Percentiles rank a stretch among this genome's conserved stretches.
Conservation (phyloP, 2,797 vertebrate species). For the Artibeus lituratus region DNA sequence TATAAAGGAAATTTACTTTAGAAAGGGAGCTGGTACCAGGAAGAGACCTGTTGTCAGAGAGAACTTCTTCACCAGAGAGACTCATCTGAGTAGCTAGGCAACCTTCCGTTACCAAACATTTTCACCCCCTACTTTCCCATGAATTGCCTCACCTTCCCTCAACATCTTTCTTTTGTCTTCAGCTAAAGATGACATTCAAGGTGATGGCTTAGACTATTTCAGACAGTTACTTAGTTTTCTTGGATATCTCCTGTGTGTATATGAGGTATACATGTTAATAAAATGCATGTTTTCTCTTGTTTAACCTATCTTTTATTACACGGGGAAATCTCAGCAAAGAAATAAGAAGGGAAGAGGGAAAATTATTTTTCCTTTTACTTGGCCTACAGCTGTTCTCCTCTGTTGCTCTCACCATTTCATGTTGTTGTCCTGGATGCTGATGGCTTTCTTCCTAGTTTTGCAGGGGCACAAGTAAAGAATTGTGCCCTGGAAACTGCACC, state of each 20-base stretch:
- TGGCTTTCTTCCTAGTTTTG: neutral
- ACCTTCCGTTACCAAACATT: neutral
- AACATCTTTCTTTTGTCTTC: neutral
- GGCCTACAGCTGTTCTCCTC: neutral
- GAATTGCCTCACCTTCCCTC: neutral
- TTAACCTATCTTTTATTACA: neutral
- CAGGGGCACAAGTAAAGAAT: neutral
- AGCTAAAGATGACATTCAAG: neutral
- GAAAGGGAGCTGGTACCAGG: neutral
- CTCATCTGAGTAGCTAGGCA: neutral
- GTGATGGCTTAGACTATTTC: neutral
- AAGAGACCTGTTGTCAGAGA: neutral
- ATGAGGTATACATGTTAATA: neutral
- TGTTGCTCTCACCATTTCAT: neutral
- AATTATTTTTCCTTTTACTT: neutral
- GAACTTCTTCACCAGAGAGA: neutral
- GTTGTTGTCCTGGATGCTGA: neutral
- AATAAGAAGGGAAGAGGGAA: neutral
- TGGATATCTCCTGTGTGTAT: neutral
- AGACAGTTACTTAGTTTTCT: neutral
- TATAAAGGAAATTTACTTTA: neutral
- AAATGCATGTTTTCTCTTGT: neutral
- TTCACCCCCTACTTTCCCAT: neutral
- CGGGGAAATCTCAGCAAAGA: neutral
- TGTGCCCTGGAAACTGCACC: neutral